Conservation (phyloP, 2,797 vertebrate genomes). For the Cuniculus paca region DNA sequence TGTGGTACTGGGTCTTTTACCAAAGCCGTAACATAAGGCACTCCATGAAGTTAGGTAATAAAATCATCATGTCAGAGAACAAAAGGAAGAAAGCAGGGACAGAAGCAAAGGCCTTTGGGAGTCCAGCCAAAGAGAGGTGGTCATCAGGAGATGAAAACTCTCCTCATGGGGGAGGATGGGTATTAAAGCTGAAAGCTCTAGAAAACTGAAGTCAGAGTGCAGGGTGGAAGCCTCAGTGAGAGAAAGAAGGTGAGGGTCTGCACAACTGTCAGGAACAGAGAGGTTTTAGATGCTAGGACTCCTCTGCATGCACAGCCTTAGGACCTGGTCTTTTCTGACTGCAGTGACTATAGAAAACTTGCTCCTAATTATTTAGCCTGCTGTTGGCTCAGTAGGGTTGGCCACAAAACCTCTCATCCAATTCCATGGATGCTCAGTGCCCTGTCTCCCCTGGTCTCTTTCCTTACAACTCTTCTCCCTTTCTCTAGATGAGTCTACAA, state of each 20-base stretch:
- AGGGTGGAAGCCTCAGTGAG: background rate
- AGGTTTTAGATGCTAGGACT: background rate
- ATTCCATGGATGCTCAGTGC: background rate
- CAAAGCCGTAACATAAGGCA: background rate
- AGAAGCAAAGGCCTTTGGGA: conserved; percentile 30
- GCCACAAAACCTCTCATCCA: background rate
- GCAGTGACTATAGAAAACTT: background rate
- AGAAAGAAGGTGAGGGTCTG: background rate
- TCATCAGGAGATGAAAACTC: background rate
- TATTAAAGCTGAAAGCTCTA: background rate
- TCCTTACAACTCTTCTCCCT: conserved; percentile 26
- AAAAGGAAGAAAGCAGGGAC: conserved; percentile 15
- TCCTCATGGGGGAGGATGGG: background rate
- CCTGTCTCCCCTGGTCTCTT: background rate
- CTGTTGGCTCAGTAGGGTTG: background rate
- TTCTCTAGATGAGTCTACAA: conserved; percentile 71
- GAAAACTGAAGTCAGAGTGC: rapidly evolving
- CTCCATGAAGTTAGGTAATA: background rate
- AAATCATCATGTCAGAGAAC: background rate
- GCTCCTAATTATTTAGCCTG: background rate
- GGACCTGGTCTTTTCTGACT: background rate
- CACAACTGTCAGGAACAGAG: background rate
- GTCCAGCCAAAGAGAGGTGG: background rate
- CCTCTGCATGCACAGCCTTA: background rate
- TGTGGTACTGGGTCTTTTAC: conserved; percentile 28